Conservation (phyloP, 2,888 invertebrate genomes). For the Strigamia crassipes region DNA sequence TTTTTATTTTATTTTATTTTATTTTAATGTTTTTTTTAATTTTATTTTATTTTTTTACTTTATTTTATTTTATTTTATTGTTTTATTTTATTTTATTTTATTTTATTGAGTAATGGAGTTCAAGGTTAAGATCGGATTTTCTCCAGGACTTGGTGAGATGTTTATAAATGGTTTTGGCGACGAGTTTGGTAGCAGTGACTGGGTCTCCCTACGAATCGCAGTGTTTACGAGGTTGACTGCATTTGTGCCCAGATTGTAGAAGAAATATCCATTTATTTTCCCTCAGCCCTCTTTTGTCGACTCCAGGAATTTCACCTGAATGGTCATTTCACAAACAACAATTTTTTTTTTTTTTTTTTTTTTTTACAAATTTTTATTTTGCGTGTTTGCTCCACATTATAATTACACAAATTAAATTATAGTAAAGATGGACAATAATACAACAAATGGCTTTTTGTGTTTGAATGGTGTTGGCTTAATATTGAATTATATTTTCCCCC, state of each 20-base stretch:
- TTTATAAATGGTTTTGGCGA: conserved; percentile 12
- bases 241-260: conserved; percentile 24
- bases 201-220: conserved; percentile 22
- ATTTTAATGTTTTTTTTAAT: too few species aligned
- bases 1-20: too few species aligned
- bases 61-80: too few species aligned
- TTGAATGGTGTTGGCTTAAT: too few species aligned
- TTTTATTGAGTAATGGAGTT: neutral
- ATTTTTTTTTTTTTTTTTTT: neutral
- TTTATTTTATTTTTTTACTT: too few species aligned
- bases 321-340: neutral
- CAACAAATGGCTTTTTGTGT: too few species aligned
- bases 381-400: neutral
- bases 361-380: neutral
- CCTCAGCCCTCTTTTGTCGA: neutral
- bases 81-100: neutral
- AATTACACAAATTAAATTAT: too few species aligned
- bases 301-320: neutral
- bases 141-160: neutral
- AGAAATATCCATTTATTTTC: conserved; percentile 27
- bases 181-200: conserved; percentile 7
- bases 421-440: too few species aligned
- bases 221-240: conserved; percentile 34
- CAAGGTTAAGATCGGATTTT: neutral
- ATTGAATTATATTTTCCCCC: too few species aligned